These are phyloP conservation scores for Zapus hudsonius DNA, from an alignment of 2,113 vertebrate species.

Conservation along the genomic window DNA sequence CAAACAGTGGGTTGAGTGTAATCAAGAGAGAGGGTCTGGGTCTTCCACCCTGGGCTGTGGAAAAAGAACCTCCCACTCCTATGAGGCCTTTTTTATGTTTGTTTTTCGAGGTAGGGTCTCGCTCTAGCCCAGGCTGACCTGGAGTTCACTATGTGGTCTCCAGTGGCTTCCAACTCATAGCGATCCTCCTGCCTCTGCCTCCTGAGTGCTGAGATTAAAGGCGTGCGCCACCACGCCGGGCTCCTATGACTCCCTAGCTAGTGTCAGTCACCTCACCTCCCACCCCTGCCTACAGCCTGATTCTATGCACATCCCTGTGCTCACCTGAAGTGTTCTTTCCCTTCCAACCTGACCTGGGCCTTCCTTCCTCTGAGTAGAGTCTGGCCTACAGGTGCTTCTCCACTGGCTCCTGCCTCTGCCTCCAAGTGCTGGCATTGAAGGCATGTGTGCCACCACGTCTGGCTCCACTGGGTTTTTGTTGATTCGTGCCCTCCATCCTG, in stretches of 20 bases:
- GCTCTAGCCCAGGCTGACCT: no score
- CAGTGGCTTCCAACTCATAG: no score
- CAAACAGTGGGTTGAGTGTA: not conserved
- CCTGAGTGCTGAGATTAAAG: no score
- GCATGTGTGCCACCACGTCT: not conserved
- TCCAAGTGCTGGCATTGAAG: no score
- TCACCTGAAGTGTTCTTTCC: not conserved
- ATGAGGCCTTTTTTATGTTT: no score
- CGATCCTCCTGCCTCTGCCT: no score
- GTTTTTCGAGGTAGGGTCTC: no score
- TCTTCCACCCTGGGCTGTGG: not conserved
- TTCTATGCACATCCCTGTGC: not conserved
- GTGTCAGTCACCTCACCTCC: no score
- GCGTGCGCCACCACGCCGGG: no score
- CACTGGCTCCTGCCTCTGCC: not conserved
- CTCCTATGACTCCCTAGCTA: not conserved
- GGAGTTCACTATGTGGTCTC: no score
- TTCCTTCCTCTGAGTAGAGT: not conserved
- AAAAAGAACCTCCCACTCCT: not conserved
- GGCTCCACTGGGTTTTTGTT: not conserved
- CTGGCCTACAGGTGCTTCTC: slow-evolving; percentile 6
- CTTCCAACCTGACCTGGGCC: not conserved
- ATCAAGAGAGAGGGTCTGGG: not conserved
- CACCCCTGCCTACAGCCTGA: no score
- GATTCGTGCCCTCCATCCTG: not conserved